Conservation (phyloP, 1,140 invertebrate species). For the Aphelinus atriplicis region DNA sequence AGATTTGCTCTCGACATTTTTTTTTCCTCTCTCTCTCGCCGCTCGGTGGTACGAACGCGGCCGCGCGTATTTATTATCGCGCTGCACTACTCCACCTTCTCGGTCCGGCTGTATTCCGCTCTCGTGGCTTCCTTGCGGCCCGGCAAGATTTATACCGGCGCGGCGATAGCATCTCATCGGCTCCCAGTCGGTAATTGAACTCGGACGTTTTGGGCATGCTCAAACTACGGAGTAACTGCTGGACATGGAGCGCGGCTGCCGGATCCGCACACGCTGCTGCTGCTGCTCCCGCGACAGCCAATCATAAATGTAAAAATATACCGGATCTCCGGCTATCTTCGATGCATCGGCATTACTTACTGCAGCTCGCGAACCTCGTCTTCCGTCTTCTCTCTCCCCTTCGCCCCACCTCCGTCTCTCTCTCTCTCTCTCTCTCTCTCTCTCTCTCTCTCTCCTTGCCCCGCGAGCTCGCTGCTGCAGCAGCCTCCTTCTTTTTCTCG, state of each 20-base stretch:
- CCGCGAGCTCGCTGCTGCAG: neutral
- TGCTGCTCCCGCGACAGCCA: constrained; percentile 22
- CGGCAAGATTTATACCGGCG: constrained; percentile 37
- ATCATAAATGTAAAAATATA: constrained; percentile 40
- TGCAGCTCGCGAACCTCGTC: constrained; percentile 2
- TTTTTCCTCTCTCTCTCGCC: neutral
- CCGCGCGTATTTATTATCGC: constrained; percentile 37
- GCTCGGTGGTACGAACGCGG: constrained; percentile 12
- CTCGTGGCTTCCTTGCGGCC: neutral
- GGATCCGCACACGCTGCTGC: constrained; percentile 8
- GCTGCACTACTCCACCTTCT: constrained; percentile 24
- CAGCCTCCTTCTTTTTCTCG: neutral
- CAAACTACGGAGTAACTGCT: constrained; percentile 26
- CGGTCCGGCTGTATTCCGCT: neutral
- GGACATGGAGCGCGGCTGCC: neutral
- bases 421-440: neutral
- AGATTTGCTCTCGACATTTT: neutral
- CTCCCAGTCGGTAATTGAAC: constrained; percentile 42
- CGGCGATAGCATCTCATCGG: constrained; percentile 40
- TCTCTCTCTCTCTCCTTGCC: neutral
- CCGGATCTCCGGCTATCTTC: constrained; percentile 35
- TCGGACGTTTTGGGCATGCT: constrained; percentile 40
- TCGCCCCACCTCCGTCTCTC: neutral
- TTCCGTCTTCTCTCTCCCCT: constrained; percentile 15
- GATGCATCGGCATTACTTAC: constrained; percentile 39